phyloP scores from a whole-genome alignment of 1,140 invertebrate species.

The Linepithema humile region DNA sequence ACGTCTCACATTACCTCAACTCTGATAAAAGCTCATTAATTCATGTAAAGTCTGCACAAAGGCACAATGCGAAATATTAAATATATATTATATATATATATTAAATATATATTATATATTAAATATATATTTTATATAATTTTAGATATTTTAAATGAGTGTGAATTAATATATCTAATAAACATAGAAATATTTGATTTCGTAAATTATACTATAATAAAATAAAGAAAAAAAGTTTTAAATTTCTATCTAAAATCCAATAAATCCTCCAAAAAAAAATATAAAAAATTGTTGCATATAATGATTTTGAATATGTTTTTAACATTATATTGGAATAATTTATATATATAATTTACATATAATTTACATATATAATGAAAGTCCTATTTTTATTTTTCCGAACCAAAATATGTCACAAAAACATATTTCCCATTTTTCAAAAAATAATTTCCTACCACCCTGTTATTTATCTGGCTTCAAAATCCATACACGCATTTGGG shows the following conservation, averaged over 20 bases:
- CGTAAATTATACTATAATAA: neutral
- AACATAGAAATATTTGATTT: neutral
- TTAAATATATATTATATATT: too few species aligned
- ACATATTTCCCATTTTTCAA: neutral
- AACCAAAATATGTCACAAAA: neutral
- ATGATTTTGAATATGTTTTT: neutral
- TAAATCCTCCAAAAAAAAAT: neutral
- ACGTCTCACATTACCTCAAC: neutral
- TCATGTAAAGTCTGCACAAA: conserved; percentile 10
- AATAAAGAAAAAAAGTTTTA: neutral
- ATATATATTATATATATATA: too few species aligned
- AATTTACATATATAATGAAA: neutral
- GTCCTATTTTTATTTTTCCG: neutral
- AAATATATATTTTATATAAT: neutral
- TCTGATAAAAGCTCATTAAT: conserved; percentile 16
- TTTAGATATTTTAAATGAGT: neutral
- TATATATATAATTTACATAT: neutral
- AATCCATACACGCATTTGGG: too few species aligned
- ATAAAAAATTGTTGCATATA: neutral
- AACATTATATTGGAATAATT: too few species aligned
- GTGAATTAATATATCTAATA: too few species aligned
- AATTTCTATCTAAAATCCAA: neutral
- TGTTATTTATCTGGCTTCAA: too few species aligned
- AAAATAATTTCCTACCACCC: too few species aligned
- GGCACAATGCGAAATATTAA: neutral